Conservation (phyloP, 2,797 vertebrate species). For the Coilia nasus region DNA sequence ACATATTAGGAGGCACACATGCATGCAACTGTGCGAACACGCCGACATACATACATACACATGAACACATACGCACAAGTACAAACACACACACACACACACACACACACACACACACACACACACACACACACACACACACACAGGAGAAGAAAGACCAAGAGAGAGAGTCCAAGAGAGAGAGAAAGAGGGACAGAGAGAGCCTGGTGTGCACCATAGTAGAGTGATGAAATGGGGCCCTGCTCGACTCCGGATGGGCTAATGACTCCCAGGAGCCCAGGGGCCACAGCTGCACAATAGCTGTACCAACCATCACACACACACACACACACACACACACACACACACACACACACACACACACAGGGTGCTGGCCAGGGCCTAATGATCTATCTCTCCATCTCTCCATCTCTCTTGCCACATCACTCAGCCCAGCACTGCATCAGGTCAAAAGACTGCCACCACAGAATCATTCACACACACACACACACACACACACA, state of each 20-base stretch:
- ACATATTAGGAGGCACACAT: not conserved
- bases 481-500: not conserved
- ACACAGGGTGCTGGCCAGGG: not conserved
- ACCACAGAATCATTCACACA: not conserved
- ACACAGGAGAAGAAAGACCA: not conserved
- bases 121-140: not conserved
- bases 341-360: not conserved
- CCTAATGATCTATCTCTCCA: not conserved
- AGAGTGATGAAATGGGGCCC: not conserved
- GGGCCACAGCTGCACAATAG: slow-evolving; percentile 9
- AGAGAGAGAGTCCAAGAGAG: too few relatives aligned
- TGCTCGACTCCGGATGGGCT: not conserved
- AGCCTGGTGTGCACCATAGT: not conserved
- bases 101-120: not conserved
- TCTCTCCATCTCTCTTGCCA: not conserved
- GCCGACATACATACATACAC: not conserved
- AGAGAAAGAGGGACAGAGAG: not conserved
- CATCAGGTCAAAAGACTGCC: not conserved
- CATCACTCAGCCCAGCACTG: not conserved
- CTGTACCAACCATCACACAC: not conserved
- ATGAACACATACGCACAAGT: not conserved
- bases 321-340: not conserved
- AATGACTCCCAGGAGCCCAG: slow-evolving; percentile 9
- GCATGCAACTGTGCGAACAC: too few relatives aligned
- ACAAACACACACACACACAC: not conserved